Percentiles rank a stretch among this genome's conserved stretches.
These are phyloP conservation scores for Aplocera efformata DNA, from an alignment of 2,888 invertebrate genomes.

Conservation along the genomic window DNA sequence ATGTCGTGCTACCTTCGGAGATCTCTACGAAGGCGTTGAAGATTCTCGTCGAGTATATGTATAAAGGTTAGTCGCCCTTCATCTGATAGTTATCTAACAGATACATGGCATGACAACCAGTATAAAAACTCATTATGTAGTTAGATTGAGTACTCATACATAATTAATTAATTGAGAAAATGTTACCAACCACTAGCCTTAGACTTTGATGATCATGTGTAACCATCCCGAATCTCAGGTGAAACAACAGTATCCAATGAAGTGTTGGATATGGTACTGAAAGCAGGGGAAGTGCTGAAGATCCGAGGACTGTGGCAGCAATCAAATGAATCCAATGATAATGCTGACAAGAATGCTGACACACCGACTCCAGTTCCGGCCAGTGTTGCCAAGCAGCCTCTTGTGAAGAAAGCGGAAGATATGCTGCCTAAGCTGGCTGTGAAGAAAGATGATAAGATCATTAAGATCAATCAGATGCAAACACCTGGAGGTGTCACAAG, in stretches of 20 bases:
- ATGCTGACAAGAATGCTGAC: conserved; percentile 53
- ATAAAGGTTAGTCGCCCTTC: conserved; percentile 76
- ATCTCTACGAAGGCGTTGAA: conserved; percentile 89
- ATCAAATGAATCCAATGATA: conserved; percentile 69
- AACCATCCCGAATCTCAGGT: conserved; percentile 51
- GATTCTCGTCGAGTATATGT: conserved; percentile 92
- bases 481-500: conserved; percentile 52
- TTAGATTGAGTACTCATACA: no score
- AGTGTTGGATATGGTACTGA: conserved; percentile 88
- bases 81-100: not conserved
- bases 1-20: conserved; percentile 89
- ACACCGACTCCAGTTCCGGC: conserved; percentile 34
- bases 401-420: conserved; percentile 57
- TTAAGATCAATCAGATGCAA: conserved; percentile 63
- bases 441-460: conserved; percentile 74
- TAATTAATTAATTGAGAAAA: no score
- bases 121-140: no score
- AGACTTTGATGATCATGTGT: no score
- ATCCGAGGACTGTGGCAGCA: conserved; percentile 90
- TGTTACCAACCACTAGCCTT: no score
- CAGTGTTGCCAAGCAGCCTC: conserved; percentile 48
- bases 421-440: conserved; percentile 56
- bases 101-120: no score
- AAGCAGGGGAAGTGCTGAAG: conserved; percentile 90
- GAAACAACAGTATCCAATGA: conserved; percentile 93